Evolutionary conservation across 1,140 invertebrate species (phyloP), one percentile per base, ranked within the genome.

Genomic region (Agrypnia vestita): DNA sequence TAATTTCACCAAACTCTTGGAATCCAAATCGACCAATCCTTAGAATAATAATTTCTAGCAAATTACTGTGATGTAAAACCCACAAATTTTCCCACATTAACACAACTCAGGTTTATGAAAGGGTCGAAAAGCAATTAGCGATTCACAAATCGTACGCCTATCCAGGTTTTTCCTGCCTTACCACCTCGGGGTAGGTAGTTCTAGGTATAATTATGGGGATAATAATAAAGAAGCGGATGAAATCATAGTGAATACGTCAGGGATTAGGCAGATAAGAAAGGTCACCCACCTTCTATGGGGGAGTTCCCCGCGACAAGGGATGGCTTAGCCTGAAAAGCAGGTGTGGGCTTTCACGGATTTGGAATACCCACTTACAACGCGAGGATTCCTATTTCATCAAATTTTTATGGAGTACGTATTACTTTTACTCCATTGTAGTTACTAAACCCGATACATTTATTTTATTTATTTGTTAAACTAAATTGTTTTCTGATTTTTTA

Each of bases 201-300:
- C 67, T 43, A 71, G 67, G 67, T 71, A 71, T 71, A 71, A 71
- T 71, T 71, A 71, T 15, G 46, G 43, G 46, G 67, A 46, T 71
- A 21, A 71, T 49, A 49, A 71, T 71, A 71, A 71, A 71, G 67
- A 71, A 71, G 46, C 25, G 15, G 67, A 71, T 71, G 46, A 47
- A 47, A 46, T n/a, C 67, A 25, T 64, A 71, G 67, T 71, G 43
- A 49, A 71, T 71, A 44, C 46, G 67, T 49, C 43, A 9, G 67
- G 67, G 67, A 71, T 71, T 71, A 71, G 10, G 9, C 19, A 71
- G 67, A 71, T 71, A 71, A 71, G 67, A 49, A 71, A 71, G 67
- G 46, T 49, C 67, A 71, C 67, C n/a, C 17, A n/a, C n/a, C n/a
- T 17, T 44, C 47, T 15, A 35, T 21, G 21, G 21, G 46, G 67